Conservation (phyloP, 2,797 vertebrate species). For the Rhinophrynus dorsalis region DNA sequence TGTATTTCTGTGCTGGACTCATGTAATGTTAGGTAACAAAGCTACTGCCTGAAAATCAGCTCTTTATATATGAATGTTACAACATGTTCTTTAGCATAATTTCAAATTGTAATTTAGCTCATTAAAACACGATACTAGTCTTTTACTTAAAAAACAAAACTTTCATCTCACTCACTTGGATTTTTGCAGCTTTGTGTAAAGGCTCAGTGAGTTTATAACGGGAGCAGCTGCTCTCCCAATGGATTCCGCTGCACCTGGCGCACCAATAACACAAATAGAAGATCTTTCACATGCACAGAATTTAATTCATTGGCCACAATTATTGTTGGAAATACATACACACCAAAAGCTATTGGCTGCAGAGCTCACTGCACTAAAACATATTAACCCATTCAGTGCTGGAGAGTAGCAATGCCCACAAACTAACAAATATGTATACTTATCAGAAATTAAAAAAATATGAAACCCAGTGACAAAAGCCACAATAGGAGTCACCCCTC, state of each 20-base stretch:
- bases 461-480: too few species aligned
- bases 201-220: neutral
- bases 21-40: too few species aligned
- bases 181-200: neutral
- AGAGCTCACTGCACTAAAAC: neutral
- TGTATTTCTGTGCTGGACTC: too few species aligned
- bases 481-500: too few species aligned
- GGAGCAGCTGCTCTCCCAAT: neutral
- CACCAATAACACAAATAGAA: neutral
- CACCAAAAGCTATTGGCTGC: neutral
- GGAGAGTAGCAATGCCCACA: too few species aligned
- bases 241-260: neutral
- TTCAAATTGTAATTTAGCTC: too few species aligned
- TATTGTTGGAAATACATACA: neutral
- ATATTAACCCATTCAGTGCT: too few species aligned
- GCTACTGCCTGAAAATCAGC: too few species aligned
- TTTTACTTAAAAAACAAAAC: neutral
- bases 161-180: neutral
- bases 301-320: neutral
- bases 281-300: neutral
- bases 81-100: too few species aligned
- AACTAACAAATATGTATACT: too few species aligned
- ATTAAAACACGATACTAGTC: neutral
- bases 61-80: too few species aligned
- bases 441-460: too few species aligned